Conservation (phyloP, 2,797 vertebrate genomes). For the Florisuga fusca region DNA sequence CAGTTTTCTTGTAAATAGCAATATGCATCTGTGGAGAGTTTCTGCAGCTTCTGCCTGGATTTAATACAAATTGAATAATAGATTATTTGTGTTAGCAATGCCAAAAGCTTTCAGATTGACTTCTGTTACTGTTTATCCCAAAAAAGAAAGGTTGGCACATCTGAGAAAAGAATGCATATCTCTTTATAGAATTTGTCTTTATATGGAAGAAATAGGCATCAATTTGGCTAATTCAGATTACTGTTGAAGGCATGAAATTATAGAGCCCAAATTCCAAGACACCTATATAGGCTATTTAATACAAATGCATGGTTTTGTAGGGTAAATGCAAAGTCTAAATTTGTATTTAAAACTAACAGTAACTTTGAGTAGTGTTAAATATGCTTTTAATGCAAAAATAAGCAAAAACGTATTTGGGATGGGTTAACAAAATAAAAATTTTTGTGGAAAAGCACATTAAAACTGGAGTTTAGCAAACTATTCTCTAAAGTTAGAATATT, state of each 20-base stretch:
- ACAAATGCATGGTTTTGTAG: neutral
- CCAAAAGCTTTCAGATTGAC: slow-evolving; percentile 4
- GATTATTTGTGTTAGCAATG: neutral
- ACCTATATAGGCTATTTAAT: neutral
- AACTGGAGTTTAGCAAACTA: neutral
- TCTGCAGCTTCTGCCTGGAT: neutral
- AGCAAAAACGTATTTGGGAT: neutral
- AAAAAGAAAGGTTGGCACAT: neutral
- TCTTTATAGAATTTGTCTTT: neutral
- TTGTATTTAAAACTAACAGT: neutral
- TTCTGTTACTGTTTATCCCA: neutral
- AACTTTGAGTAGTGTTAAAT: neutral
- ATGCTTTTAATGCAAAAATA: neutral
- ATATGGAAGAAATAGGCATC: neutral
- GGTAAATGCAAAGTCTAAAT: neutral
- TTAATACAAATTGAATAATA: slow-evolving; percentile 21
- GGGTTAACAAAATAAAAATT: neutral
- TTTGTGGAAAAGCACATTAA: neutral
- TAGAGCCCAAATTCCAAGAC: neutral
- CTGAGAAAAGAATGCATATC: neutral
- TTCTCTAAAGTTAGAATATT: neutral
- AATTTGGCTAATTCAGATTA: neutral
- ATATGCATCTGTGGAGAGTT: slow-evolving; percentile 2
- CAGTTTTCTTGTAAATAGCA: neutral
- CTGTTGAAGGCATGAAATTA: neutral